These are phyloP conservation scores for Choreutis nemorana DNA, from an alignment of 2,888 invertebrate species.

Conservation along the genomic window DNA sequence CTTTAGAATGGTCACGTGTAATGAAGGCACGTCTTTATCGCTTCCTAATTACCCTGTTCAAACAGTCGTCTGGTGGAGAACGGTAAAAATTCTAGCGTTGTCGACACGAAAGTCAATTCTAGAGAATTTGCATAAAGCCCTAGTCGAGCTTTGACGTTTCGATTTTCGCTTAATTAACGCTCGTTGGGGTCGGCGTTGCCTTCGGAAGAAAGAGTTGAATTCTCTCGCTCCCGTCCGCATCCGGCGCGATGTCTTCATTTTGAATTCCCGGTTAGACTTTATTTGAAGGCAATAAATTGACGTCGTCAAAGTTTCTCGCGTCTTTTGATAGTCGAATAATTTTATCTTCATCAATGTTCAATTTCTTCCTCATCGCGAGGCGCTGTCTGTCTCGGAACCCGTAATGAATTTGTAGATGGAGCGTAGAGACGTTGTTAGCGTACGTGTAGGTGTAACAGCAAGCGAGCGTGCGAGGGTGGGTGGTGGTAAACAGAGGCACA, in stretches of 20 bases:
- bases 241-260: constrained; percentile 33
- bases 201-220: constrained; percentile 47
- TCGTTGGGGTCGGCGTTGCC: constrained; percentile 29
- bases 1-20: constrained; percentile 15
- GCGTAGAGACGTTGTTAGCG: constrained; percentile 1
- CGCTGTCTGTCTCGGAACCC: too few relatives aligned
- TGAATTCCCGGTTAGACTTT: constrained; percentile 38
- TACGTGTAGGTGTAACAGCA: constrained; percentile 9
- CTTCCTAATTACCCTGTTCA: constrained; percentile 47
- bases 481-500: not conserved
- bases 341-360: constrained; percentile 40
- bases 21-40: constrained; percentile 18
- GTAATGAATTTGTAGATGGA: too few relatives aligned
- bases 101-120: constrained; percentile 52
- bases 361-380: constrained; percentile 36
- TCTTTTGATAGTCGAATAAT: constrained; percentile 53
- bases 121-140: constrained; percentile 56
- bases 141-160: constrained; percentile 56
- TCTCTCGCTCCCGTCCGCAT: constrained; percentile 35
- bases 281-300: constrained; percentile 47
- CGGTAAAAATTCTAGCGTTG: constrained; percentile 47
- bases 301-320: constrained; percentile 40
- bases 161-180: constrained; percentile 64
- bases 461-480: constrained; percentile 10
- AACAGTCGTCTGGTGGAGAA: constrained; percentile 41